Base-by-base conservation (phyloP, 2,113 vertebrate genomes). In the Ifrita kowaldi region DNA sequence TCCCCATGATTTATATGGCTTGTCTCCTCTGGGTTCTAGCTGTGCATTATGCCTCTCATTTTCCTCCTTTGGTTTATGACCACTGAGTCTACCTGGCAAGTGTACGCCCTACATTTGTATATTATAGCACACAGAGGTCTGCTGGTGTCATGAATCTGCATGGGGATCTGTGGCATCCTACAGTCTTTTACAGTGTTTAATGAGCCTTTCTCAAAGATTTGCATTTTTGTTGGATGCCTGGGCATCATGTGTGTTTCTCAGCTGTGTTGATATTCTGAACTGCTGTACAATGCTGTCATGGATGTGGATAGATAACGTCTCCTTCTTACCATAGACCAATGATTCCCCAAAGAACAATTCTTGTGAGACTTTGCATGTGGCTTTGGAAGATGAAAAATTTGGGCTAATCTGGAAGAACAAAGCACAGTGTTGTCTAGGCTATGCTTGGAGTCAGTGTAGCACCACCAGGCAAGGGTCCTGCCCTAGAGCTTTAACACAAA, bases 61-160 rank as follows among this genome's bases (percentile, higher is more conserved):
- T 95, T 80, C 73, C 28, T 78, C 21, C 55, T 86, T 53, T 87
- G 44, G 42, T 95, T 96, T 95, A 96, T 78, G 83, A 70, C 59
- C 90, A 86, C 68, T 59, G 76, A 81, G 68, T 78, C 80, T 87
- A 42, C 63, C 70, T 93, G 64, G 63, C 63, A 92, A 90, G 47
- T 20, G 28, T 44, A 65, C 0, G 1, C 16, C 55, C 92, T 70
- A 44, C 42, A 22, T 95, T 92, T 64, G 7, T 93, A 74, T 84
- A 74, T 92, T 74, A 84, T 5, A 59, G 76, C 59, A 75, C 86
- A 89, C 64, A 71, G 60, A 90, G 39, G 76, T 81, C 73, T 95
- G 52, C 71, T 74, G 59, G 30, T 63, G 52, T 74, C 75, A 64
- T 84, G 84, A 93, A 92, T 93, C 92, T 95, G 59, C 27, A 20